A percentile compares a stretch with the other conserved stretches of the same genome.
These are phyloP conservation scores for Polypedilum pembai DNA, from an alignment of 1,140 invertebrate genomes.

Conservation along the genomic window DNA sequence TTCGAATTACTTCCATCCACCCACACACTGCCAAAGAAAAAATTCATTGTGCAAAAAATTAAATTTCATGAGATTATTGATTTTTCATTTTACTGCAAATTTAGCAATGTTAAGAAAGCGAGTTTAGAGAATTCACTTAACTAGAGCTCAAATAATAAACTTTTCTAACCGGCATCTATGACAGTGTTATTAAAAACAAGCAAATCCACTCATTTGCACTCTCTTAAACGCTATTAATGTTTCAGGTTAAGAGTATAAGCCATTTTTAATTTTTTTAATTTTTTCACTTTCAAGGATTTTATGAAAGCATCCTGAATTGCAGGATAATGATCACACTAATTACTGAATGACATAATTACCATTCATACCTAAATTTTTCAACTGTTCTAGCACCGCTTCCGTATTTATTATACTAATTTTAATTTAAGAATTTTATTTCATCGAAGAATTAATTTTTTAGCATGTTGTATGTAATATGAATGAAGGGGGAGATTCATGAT, in stretches of 20 bases:
- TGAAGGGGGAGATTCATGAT: no score
- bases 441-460: background rate
- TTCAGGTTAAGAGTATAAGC: conserved; percentile 11
- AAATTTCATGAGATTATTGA: conserved; percentile 19
- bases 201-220: background rate
- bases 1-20: background rate
- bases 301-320: background rate
- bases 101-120: background rate
- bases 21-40: background rate
- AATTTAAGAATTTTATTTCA: conserved; percentile 10
- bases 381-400: background rate
- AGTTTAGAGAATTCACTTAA: background rate
- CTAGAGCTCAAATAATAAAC: background rate
- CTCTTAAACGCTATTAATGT: background rate
- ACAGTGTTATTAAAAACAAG: background rate
- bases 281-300: background rate
- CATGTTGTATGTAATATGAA: background rate
- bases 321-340: background rate
- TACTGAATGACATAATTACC: background rate
- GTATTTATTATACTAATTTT: background rate
- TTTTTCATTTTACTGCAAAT: conserved; percentile 7
- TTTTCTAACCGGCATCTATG: background rate
- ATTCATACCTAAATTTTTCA: background rate
- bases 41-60: conserved; percentile 6
- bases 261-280: conserved; percentile 20